phyloP scores from a whole-genome alignment of 2,888 invertebrate species.

The Idaea straminata region DNA sequence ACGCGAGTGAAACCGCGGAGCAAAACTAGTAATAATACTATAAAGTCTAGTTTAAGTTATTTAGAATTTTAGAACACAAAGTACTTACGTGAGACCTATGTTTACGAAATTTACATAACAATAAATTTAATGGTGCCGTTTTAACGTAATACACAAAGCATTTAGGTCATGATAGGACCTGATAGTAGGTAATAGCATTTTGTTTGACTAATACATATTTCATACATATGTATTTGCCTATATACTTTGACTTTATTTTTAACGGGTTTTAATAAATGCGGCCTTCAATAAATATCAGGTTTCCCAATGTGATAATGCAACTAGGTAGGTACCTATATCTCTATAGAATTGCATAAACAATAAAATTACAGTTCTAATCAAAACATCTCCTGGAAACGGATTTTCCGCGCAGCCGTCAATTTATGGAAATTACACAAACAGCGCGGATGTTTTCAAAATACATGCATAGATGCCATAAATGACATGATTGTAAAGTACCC shows the following conservation, averaged over 20 bases:
- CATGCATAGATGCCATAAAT: slow-evolving; percentile 34
- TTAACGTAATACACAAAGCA: slow-evolving; percentile 65
- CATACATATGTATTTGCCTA: neutral
- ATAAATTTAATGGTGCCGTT: slow-evolving; percentile 50
- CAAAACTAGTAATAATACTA: neutral
- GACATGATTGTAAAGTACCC: slow-evolving; percentile 35
- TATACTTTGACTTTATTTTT: neutral
- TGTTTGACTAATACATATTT: neutral
- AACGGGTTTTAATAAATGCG: slow-evolving; percentile 19
- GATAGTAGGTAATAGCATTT: no score
- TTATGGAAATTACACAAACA: slow-evolving; percentile 32
- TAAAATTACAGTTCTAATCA: slow-evolving; percentile 19
- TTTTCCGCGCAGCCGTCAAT: slow-evolving; percentile 38
- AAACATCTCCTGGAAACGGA: slow-evolving; percentile 40
- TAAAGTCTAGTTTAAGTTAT: slow-evolving; percentile 21
- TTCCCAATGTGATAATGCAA: neutral
- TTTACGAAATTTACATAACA: slow-evolving; percentile 60
- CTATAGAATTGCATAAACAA: slow-evolving; percentile 14
- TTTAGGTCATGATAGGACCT: slow-evolving; percentile 52
- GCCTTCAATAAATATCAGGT: neutral
- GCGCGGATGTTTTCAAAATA: slow-evolving; percentile 43
- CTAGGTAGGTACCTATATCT: neutral
- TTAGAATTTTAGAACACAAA: slow-evolving; percentile 16
- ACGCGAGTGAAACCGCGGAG: no score
- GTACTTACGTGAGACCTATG: slow-evolving; percentile 25